A percentile compares a stretch with the other conserved stretches of the same genome.
These are phyloP conservation scores for Ctenochaetus hawaiiensis DNA, from an alignment of 2,797 vertebrate species.

Conservation along the genomic window DNA sequence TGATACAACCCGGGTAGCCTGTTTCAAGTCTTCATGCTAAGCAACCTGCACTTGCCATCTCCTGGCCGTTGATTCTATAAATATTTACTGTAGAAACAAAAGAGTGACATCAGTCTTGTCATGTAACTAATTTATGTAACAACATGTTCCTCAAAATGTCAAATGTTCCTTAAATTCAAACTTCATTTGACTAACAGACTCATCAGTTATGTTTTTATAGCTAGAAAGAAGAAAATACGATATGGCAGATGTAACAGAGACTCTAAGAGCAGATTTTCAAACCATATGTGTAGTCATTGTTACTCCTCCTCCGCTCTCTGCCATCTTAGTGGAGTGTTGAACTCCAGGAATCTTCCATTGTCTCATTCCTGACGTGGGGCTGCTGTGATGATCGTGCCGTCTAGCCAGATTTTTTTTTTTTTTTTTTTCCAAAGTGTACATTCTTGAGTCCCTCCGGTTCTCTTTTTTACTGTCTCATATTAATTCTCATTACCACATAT, in stretches of 20 bases:
- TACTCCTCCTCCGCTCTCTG: slow-evolving; percentile 43
- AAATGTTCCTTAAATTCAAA: no score
- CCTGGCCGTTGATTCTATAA: no score
- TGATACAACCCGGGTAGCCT: no score
- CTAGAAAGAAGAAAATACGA: no score
- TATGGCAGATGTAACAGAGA: no score
- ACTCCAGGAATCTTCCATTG: slow-evolving; percentile 79
- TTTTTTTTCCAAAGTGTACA: slow-evolving; percentile 60
- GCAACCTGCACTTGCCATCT: no score
- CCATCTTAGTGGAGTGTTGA: slow-evolving; percentile 27
- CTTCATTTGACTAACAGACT: background rate
- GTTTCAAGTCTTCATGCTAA: no score
- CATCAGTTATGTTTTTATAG: background rate
- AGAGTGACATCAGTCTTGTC: background rate
- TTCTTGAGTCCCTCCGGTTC: slow-evolving; percentile 64
- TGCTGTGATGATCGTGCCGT: slow-evolving; percentile 65
- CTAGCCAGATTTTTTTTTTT: slow-evolving; percentile 58
- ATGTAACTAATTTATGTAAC: background rate
- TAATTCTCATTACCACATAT: slow-evolving; percentile 41
- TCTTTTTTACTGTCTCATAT: slow-evolving; percentile 29
- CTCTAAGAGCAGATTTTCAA: slow-evolving; percentile 5
- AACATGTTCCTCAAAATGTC: background rate
- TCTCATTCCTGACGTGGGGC: slow-evolving; percentile 73
- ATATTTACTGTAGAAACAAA: background rate
- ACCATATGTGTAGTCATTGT: slow-evolving; percentile 33